Evolutionary conservation across 92 coral and sea anemone species (phyloP).

Genomic region (Epizoanthus fatuus): DNA sequence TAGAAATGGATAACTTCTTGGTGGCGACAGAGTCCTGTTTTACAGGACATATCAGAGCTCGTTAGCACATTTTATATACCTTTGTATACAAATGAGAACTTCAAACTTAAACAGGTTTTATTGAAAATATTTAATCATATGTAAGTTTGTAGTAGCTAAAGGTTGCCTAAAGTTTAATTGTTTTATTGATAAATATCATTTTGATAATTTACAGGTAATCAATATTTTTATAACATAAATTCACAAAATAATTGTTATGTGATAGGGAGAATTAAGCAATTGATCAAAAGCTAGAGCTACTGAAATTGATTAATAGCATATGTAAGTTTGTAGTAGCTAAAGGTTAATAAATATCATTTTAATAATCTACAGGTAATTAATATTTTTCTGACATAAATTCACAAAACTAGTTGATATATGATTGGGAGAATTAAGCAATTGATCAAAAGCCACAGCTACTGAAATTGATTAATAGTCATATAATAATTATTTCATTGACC

Average conservation of each 20-base stretch:
- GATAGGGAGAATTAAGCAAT: too few species aligned
- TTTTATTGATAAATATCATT: conserved; percentile 4
- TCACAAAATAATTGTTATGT: too few species aligned
- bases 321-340: conserved; percentile 12
- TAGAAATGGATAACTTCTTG: conserved; percentile 50
- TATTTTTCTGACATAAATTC: too few species aligned
- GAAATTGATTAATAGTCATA: too few species aligned
- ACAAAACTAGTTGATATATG: too few species aligned
- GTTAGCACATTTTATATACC: neutral
- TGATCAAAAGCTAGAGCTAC: too few species aligned
- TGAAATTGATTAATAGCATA: neutral
- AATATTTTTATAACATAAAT: too few species aligned
- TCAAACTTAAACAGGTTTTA: conserved; percentile 5
- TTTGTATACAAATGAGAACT: conserved; percentile 18
- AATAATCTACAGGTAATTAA: neutral
- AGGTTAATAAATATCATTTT: conserved; percentile 11
- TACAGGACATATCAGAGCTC: neutral
- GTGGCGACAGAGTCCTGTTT: neutral
- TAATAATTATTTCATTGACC: too few species aligned
- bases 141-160: conserved; percentile 13
- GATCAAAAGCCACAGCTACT: too few species aligned
- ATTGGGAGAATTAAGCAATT: too few species aligned
- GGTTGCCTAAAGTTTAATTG: conserved; percentile 7
- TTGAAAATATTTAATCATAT: conserved; percentile 13
- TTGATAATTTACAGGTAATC: neutral